phyloP scores from a whole-genome alignment of 2,797 vertebrate species.

The Anableps anableps region DNA sequence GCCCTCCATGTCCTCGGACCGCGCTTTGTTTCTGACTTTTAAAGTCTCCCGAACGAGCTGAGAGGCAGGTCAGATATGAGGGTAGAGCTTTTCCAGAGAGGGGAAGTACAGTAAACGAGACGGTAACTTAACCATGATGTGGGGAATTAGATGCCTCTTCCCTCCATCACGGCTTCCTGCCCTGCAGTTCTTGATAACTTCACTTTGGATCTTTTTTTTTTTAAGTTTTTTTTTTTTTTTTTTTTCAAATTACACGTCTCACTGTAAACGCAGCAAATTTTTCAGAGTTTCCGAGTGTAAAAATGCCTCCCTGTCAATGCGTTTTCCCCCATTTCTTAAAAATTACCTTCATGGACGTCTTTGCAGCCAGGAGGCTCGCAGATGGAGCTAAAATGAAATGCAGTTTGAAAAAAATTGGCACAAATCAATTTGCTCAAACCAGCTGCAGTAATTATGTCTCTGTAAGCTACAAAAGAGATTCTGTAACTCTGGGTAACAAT shows the following conservation, averaged over 20 bases:
- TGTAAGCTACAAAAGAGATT: constrained; percentile 14
- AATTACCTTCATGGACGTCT: constrained; percentile 13
- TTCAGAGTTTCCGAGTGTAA: constrained; percentile 20
- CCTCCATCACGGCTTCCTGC: constrained; percentile 49
- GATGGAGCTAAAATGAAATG: constrained; percentile 32
- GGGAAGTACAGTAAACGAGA: constrained; percentile 81
- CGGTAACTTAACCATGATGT: constrained; percentile 72
- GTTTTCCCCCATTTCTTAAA: constrained; percentile 18
- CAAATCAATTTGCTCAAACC: constrained; percentile 28
- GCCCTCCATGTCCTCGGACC: constrained; percentile 66
- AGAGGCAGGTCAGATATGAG: constrained; percentile 72
- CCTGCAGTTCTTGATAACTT: constrained; percentile 22
- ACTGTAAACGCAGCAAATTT: constrained; percentile 7
- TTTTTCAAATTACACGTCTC: constrained; percentile 9
- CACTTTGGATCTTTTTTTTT: constrained; percentile 10
- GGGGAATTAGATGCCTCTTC: constrained; percentile 58
- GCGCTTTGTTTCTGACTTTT: constrained; percentile 73
- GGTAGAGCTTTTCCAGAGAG: constrained; percentile 68
- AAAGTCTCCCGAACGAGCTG: constrained; percentile 64
- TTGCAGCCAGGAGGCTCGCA: constrained; percentile 3
- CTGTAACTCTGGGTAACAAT: constrained; percentile 15
- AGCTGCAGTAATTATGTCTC: constrained; percentile 24
- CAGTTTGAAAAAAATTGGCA: constrained; percentile 24
- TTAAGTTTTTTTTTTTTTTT: constrained; percentile 7
- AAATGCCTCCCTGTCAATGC: constrained; percentile 6